Evolutionary conservation across 2,888 invertebrate species (phyloP).

Genomic region (Eupithecia abbreviata): DNA sequence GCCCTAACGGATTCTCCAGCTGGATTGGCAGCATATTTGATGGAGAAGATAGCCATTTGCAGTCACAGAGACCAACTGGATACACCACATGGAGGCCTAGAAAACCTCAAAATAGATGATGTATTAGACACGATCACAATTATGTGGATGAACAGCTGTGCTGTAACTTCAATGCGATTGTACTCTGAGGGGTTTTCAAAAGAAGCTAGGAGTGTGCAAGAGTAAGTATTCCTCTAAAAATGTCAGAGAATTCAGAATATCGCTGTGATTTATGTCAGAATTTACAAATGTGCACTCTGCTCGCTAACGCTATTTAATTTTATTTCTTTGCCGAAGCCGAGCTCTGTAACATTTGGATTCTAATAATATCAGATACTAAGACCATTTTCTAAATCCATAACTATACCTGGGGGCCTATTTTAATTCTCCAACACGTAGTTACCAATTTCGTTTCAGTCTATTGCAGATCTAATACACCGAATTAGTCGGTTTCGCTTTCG

Average conservation of each 20-base stretch:
- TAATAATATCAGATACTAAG: neutral
- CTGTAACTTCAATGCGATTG: slow-evolving; percentile 89
- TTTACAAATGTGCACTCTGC: neutral
- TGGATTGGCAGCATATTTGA: slow-evolving; percentile 93
- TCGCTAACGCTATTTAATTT: neutral
- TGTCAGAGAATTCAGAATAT: neutral
- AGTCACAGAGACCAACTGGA: slow-evolving; percentile 84
- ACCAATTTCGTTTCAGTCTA: too few species aligned
- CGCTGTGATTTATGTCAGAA: neutral
- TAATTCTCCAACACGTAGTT: too few species aligned
- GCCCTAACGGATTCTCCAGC: slow-evolving; percentile 90
- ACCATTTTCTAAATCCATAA: neutral
- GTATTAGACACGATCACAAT: slow-evolving; percentile 92
- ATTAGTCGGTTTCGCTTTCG: too few species aligned
- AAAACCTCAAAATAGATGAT: slow-evolving; percentile 86
- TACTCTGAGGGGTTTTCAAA: slow-evolving; percentile 86
- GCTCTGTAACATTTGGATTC: neutral
- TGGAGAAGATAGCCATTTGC: slow-evolving; percentile 93
- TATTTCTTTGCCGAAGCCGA: neutral
- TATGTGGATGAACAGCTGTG: slow-evolving; percentile 90
- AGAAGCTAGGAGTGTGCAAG: slow-evolving; percentile 56
- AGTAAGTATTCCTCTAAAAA: slow-evolving; percentile 52
- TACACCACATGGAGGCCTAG: slow-evolving; percentile 87
- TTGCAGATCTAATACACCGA: too few species aligned
- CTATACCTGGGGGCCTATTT: neutral